Conservation (phyloP, 2,797 vertebrate genomes). For the Hydrolagus colliei region DNA sequence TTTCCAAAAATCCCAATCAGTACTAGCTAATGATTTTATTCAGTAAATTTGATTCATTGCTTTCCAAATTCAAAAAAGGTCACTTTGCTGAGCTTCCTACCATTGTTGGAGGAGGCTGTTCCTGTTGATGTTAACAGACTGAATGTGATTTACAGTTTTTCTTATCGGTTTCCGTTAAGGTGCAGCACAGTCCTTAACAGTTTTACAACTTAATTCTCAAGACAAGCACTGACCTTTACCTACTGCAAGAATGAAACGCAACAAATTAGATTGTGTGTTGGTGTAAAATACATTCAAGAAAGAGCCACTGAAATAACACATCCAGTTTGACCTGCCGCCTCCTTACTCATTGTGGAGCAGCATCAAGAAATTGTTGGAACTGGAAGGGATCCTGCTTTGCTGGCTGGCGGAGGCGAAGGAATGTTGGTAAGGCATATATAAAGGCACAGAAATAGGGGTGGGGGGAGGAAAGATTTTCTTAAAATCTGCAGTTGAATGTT, state of each 20-base stretch:
- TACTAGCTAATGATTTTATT: not conserved
- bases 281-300: not conserved
- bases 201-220: constrained; percentile 42
- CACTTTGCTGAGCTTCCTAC: constrained; percentile 44
- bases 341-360: not conserved
- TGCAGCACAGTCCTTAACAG: constrained; percentile 34
- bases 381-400: not conserved
- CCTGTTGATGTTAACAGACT: constrained; percentile 45
- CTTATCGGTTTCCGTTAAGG: constrained; percentile 36
- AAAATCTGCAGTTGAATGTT: too few relatives aligned
- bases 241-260: not conserved
- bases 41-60: not conserved
- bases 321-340: too few relatives aligned
- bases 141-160: constrained; percentile 41
- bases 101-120: constrained; percentile 51
- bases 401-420: not conserved
- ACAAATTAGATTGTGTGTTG: not conserved
- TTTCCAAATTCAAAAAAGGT: not conserved
- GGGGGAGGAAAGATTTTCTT: not conserved
- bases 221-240: not conserved
- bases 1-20: too few relatives aligned
- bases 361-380: not conserved
- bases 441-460: not conserved
- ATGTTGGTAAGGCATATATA: not conserved
- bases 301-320: not conserved